Evolutionary conservation across 2,113 vertebrate species (phyloP).

Genomic region (Tenrec ecaudatus): DNA sequence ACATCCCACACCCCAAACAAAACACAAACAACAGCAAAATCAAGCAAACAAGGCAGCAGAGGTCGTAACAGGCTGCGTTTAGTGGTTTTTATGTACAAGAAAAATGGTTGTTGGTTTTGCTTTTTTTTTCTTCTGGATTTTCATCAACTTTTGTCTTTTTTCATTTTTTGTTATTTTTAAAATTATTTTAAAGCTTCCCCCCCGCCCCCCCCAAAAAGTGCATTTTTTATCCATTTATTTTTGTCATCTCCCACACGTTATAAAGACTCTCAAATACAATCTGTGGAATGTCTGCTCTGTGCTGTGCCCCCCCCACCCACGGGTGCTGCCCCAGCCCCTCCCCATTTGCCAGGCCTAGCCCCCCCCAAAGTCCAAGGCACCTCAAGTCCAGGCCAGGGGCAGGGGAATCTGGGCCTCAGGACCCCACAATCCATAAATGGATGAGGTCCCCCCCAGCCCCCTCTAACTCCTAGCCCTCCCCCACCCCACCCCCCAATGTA

Average conservation of each 20-base stretch:
- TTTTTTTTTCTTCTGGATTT: conserved; percentile 64
- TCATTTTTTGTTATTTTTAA: conserved; percentile 59
- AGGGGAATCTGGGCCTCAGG: background rate
- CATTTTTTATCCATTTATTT: conserved; percentile 82
- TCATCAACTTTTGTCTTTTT: conserved; percentile 76
- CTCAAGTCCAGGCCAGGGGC: conserved; percentile 41
- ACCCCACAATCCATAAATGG: background rate
- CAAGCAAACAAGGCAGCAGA: conserved; percentile 72
- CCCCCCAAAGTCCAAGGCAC: conserved; percentile 78
- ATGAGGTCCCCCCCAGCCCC: conserved; percentile 23
- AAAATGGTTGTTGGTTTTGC: conserved; percentile 72
- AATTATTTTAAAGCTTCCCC: conserved; percentile 83
- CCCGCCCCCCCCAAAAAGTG: conserved; percentile 84
- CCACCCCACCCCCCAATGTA: background rate
- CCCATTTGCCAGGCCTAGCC: conserved; percentile 54
- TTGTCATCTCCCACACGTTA: conserved; percentile 81
- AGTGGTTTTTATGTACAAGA: conserved; percentile 83
- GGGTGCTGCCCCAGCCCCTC: conserved; percentile 13
- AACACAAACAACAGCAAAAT: conserved; percentile 67
- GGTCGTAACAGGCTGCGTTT: conserved; percentile 82
- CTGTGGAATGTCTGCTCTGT: conserved; percentile 86
- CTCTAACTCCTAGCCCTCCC: conserved; percentile 21
- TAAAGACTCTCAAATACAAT: conserved; percentile 86
- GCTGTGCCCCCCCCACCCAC: conserved; percentile 63
- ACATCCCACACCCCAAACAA: background rate